phyloP scores from a whole-genome alignment of 2,888 invertebrate species.

The Drosophila lutescens region DNA sequence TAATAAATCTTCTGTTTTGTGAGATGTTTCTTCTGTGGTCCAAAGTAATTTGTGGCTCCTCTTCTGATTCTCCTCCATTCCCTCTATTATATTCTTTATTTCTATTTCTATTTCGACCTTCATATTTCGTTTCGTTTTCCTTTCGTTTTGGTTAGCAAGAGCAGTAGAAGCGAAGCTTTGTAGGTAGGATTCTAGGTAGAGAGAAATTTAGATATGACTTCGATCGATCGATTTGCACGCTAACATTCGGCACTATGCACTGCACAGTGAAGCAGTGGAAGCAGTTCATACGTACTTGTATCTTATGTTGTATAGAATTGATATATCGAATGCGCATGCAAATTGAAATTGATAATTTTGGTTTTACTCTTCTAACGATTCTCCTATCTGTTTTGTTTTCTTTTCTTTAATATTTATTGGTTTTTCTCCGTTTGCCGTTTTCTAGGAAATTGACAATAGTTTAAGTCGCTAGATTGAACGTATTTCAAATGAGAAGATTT shows the following conservation, averaged over 20 bases:
- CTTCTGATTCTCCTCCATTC: neutral
- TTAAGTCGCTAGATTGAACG: slow-evolving; percentile 65
- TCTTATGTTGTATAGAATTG: slow-evolving; percentile 37
- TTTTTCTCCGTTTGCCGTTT: slow-evolving; percentile 11
- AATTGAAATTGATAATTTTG: slow-evolving; percentile 40
- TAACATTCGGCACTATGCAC: slow-evolving; percentile 27
- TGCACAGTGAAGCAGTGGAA: slow-evolving; percentile 22
- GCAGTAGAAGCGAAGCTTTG: slow-evolving; percentile 47
- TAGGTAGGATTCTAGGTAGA: slow-evolving; percentile 47
- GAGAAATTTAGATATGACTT: slow-evolving; percentile 46
- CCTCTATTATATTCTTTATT: neutral
- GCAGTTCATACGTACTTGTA: slow-evolving; percentile 24
- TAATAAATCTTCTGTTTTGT: slow-evolving; percentile 40
- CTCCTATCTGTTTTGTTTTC: slow-evolving; percentile 4
- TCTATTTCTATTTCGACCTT: neutral
- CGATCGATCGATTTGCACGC: slow-evolving; percentile 45
- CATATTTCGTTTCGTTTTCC: neutral
- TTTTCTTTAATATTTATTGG: neutral
- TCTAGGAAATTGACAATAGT: slow-evolving; percentile 62
- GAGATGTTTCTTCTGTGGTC: slow-evolving; percentile 63
- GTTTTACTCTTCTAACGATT: slow-evolving; percentile 15
- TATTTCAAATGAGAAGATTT: slow-evolving; percentile 43
- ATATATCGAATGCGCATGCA: slow-evolving; percentile 37
- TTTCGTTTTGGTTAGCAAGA: slow-evolving; percentile 27
- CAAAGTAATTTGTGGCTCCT: slow-evolving; percentile 44